phyloP scores from a whole-genome alignment of 2,113 vertebrate species.

The Paralichthys olivaceus region DNA sequence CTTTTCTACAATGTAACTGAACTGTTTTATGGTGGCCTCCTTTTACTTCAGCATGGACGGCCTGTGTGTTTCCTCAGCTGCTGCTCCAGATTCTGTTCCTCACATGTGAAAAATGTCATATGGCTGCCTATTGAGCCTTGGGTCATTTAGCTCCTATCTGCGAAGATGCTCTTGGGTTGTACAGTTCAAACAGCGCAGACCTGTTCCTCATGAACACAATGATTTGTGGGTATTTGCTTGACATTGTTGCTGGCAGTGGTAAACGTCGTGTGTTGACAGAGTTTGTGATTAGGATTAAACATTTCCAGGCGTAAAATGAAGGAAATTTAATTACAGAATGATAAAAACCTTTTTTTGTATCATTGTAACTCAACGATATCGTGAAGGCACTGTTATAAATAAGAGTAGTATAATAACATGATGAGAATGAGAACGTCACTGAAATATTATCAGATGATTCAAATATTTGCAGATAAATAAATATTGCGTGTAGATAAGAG shows the following conservation, averaged over 20 bases:
- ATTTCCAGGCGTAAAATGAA: not conserved
- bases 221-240: constrained; percentile 24
- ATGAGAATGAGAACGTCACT: not conserved
- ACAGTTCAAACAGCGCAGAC: constrained; percentile 22
- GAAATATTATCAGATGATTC: constrained; percentile 3
- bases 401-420: not conserved
- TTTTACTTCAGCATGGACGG: too few relatives aligned
- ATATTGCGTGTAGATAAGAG: not conserved
- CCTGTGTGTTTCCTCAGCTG: constrained; percentile 47
- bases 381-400: not conserved
- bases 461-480: constrained; percentile 19
- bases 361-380: not conserved
- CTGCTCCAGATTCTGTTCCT: constrained; percentile 47
- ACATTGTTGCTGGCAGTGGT: constrained; percentile 1
- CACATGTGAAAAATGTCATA: constrained; percentile 72
- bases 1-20: too few relatives aligned
- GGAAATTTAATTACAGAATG: not conserved
- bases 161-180: constrained; percentile 13
- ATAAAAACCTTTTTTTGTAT: not conserved
- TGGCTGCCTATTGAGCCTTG: constrained; percentile 55
- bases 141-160: constrained; percentile 64
- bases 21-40: too few relatives aligned
- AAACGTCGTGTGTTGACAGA: not conserved
- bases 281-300: not conserved
- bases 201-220: not conserved